Conservation (phyloP, 2,113 vertebrate genomes). For the Stercorarius parasiticus region DNA sequence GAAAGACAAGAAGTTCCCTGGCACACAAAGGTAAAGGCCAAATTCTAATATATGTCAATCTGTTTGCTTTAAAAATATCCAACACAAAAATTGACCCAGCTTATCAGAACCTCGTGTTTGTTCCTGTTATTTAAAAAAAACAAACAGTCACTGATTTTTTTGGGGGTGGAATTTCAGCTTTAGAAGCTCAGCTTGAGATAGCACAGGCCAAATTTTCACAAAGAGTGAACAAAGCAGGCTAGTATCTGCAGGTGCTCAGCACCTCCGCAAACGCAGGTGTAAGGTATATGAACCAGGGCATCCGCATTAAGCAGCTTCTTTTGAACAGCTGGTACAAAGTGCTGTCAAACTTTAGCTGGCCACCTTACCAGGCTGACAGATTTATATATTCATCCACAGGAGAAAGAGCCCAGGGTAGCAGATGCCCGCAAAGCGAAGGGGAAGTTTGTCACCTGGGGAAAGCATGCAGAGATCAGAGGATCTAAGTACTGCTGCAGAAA, state of each 20-base stretch:
- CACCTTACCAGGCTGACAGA: neutral
- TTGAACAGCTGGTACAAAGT: constrained; percentile 19
- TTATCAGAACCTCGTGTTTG: neutral
- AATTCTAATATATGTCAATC: neutral
- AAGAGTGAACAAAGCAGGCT: neutral
- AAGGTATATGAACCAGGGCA: neutral
- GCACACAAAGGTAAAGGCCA: neutral
- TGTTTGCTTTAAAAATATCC: neutral
- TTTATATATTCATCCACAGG: neutral
- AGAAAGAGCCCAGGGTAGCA: constrained; percentile 6
- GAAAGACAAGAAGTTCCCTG: neutral
- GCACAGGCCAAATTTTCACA: neutral
- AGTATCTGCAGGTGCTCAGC: neutral
- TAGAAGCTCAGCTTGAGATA: neutral
- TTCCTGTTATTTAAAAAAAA: neutral
- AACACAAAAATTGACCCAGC: neutral
- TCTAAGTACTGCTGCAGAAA: neutral
- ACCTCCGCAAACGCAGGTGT: neutral
- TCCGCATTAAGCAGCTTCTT: neutral
- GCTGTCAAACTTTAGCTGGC: constrained; percentile 1
- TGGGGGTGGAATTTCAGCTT: neutral
- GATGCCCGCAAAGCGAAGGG: neutral
- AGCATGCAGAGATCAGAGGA: constrained; percentile 39
- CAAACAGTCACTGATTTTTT: neutral
- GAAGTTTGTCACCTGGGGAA: constrained; percentile 43